These are phyloP conservation scores for Allolobophora icterica DNA, from an alignment of 2,888 invertebrate genomes.

Conservation along the genomic window DNA sequence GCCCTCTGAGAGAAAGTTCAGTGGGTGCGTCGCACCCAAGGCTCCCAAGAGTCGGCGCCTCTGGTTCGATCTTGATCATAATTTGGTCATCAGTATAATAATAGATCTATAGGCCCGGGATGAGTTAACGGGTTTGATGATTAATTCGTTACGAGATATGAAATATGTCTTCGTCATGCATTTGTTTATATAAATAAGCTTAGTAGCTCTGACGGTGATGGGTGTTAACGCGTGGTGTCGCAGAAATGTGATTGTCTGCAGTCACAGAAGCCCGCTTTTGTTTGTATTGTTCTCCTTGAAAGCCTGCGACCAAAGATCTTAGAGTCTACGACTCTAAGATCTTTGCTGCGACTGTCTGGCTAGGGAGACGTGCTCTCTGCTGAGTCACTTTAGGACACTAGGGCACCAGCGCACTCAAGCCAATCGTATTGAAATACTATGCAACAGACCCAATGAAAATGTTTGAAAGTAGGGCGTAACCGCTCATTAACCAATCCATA, in stretches of 20 bases:
- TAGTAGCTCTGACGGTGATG: neutral
- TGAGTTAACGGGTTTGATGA: neutral
- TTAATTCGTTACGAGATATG: neutral
- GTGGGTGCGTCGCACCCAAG: too few species aligned
- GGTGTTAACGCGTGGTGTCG: neutral
- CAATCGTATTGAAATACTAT: neutral
- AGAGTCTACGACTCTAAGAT: too few species aligned
- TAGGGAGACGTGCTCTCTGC: neutral
- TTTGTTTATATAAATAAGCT: neutral
- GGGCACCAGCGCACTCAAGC: neutral
- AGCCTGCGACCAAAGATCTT: too few species aligned
- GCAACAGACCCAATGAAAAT: neutral
- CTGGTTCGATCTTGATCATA: too few species aligned
- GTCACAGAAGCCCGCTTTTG: neutral
- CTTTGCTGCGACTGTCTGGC: neutral
- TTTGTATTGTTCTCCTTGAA: slow-evolving; percentile 2
- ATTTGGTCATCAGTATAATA: too few species aligned
- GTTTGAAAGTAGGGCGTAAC: neutral
- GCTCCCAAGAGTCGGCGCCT: too few species aligned
- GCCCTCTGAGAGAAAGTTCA: too few species aligned
- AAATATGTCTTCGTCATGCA: neutral
- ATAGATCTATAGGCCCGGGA: neutral
- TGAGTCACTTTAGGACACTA: neutral
- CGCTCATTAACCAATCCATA: neutral
- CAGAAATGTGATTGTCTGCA: neutral